Evolutionary conservation across 2,888 invertebrate genomes (phyloP).

Genomic region (Chesias legatella): DNA sequence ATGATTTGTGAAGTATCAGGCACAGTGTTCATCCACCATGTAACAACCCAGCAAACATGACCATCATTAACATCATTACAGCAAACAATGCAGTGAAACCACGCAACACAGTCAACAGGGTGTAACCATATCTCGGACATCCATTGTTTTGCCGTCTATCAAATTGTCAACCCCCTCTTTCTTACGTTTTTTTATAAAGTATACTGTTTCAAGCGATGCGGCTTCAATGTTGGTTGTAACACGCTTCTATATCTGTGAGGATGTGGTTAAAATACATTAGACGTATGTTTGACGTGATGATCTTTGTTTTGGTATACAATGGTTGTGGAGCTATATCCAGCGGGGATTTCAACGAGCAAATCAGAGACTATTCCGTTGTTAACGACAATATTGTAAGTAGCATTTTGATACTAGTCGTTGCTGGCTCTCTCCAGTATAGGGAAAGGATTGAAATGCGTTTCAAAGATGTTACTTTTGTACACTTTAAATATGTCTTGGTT

Average conservation of each 20-base stretch:
- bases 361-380: conserved; percentile 52
- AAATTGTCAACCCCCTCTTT: conserved; percentile 70
- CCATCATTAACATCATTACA: conserved; percentile 61
- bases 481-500: too few relatives aligned
- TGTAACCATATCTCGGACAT: conserved; percentile 64
- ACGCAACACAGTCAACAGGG: conserved; percentile 67
- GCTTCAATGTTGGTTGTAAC: conserved; percentile 20
- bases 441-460: too few relatives aligned
- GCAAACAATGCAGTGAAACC: conserved; percentile 69
- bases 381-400: conserved; percentile 51
- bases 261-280: conserved; percentile 31
- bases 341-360: conserved; percentile 53
- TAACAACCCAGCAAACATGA: conserved; percentile 60
- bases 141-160: conserved; percentile 66
- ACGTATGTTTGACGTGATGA: conserved; percentile 18
- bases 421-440: too few relatives aligned
- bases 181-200: conserved; percentile 61
- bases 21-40: conserved; percentile 53
- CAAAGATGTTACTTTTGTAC: too few relatives aligned
- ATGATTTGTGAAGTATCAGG: too few relatives aligned
- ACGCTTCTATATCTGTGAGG: conserved; percentile 10
- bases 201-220: conserved; percentile 34
- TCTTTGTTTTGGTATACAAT: conserved; percentile 23
- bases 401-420: too few relatives aligned
- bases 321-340: conserved; percentile 39